These are phyloP conservation scores for Chamaea fasciata DNA, from an alignment of 2,113 vertebrate genomes.

Conservation along the genomic window DNA sequence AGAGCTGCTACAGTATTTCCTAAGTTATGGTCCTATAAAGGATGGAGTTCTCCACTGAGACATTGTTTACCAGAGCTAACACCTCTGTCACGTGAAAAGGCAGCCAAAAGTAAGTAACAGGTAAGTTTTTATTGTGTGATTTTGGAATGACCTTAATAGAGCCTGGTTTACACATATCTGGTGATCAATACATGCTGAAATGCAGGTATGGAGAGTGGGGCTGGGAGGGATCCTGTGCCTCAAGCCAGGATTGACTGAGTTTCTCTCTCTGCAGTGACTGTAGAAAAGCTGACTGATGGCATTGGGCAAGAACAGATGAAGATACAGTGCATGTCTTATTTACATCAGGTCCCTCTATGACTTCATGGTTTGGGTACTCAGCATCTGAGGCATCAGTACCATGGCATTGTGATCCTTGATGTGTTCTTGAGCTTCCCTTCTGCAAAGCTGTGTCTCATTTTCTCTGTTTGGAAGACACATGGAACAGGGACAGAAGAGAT, in stretches of 20 bases:
- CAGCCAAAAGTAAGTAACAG: neutral
- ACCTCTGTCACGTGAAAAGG: neutral
- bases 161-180: neutral
- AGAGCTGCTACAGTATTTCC: neutral
- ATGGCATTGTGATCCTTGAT: neutral
- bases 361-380: neutral
- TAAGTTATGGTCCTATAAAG: neutral
- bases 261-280: neutral
- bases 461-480: neutral
- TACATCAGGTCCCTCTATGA: neutral
- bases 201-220: neutral
- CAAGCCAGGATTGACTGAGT: neutral
- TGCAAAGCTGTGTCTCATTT: neutral
- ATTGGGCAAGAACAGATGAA: neutral
- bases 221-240: neutral
- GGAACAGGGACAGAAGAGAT: neutral
- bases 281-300: neutral
- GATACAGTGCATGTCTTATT: neutral
- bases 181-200: neutral
- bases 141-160: neutral
- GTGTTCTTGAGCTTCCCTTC: neutral
- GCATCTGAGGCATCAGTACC: neutral
- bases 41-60: neutral
- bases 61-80: neutral
- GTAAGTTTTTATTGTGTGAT: neutral